Evolutionary conservation across 1,140 invertebrate species (phyloP).

Genomic region (Eueides isabella): DNA sequence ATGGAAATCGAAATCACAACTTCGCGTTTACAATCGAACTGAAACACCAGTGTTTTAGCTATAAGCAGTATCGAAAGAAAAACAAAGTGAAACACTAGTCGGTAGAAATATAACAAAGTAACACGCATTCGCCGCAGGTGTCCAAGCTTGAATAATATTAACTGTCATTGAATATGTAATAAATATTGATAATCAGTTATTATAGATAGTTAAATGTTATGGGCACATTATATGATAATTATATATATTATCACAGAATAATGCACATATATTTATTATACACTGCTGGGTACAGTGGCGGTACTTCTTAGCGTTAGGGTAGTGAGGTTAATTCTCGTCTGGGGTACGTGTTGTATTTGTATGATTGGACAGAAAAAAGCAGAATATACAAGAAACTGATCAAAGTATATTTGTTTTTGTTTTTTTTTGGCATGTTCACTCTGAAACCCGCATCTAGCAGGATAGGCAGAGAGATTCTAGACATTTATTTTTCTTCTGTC

Average conservation of each 20-base stretch:
- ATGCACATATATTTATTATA: no score
- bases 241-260: not conserved
- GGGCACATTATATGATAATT: not conserved
- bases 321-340: not conserved
- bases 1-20: no score
- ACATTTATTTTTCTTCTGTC: no score
- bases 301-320: not conserved
- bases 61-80: not conserved
- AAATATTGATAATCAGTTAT: slow-evolving; percentile 1
- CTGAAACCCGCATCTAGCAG: no score
- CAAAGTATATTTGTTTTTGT: no score
- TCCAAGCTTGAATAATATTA: not conserved
- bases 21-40: no score
- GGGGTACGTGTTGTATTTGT: no score
- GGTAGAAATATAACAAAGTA: not conserved
- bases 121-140: not conserved
- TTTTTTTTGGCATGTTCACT: no score
- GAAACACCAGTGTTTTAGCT: no score
- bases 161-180: not conserved
- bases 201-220: not conserved
- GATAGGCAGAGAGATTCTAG: no score
- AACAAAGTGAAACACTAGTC: not conserved
- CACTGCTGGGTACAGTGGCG: not conserved
- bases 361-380: no score
- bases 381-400: no score